Conservation (phyloP, 2,797 vertebrate genomes). For the Chrosomus eos region DNA sequence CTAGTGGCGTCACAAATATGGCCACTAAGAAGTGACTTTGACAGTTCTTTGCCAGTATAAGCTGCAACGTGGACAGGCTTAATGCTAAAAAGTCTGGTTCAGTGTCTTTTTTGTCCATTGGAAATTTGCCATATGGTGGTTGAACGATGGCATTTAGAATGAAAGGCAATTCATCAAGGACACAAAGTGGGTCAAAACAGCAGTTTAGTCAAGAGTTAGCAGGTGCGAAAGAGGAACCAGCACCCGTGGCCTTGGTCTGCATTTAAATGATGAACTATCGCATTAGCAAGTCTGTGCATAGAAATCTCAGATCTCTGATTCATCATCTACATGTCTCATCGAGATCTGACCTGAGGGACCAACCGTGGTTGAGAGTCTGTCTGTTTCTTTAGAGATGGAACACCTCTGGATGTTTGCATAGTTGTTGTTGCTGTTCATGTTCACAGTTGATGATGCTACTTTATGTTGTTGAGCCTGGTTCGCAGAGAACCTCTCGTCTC, state of each 20-base stretch:
- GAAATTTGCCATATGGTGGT: neutral
- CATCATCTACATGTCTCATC: constrained; percentile 61
- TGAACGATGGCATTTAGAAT: neutral
- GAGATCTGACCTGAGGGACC: constrained; percentile 12
- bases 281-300: neutral
- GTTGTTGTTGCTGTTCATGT: constrained; percentile 64
- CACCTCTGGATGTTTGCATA: neutral
- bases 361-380: neutral
- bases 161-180: neutral
- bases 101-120: neutral
- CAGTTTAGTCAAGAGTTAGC: constrained; percentile 21
- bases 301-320: constrained; percentile 65
- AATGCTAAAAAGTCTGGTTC: neutral
- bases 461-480: constrained; percentile 17
- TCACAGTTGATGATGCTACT: constrained; percentile 33
- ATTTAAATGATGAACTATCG: neutral
- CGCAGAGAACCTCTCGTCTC: accelerated
- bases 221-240: constrained; percentile 1
- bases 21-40: neutral
- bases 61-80: too few species aligned
- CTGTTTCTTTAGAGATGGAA: constrained; percentile 23
- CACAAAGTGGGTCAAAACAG: neutral
- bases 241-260: neutral
- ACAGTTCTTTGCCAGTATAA: neutral
- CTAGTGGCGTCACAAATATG: neutral